phyloP scores from a whole-genome alignment of 2,888 invertebrate species.

The Standfussiana lucernea region DNA sequence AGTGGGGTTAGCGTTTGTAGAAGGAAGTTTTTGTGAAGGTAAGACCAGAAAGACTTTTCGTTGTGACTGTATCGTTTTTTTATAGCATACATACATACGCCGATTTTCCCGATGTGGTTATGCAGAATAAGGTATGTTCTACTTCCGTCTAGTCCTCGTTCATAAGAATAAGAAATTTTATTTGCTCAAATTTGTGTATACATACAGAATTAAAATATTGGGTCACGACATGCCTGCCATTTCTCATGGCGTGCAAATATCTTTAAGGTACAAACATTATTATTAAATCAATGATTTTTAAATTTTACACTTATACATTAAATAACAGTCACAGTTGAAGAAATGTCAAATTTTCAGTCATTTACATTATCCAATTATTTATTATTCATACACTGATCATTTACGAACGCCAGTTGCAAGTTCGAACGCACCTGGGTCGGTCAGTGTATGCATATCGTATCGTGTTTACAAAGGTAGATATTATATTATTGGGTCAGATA shows the following conservation, averaged over 20 bases:
- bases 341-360: no score
- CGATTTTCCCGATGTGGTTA: not conserved
- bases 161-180: no score
- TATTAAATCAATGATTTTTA: no score
- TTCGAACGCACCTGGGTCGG: not conserved
- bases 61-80: not conserved
- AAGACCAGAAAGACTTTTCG: not conserved
- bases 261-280: no score
- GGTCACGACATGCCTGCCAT: no score
- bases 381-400: not conserved
- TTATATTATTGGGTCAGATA: not conserved
- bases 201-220: no score
- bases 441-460: not conserved
- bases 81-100: not conserved
- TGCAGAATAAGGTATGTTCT: not conserved
- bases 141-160: not conserved
- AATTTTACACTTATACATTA: no score
- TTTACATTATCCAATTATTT: no score
- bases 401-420: not conserved
- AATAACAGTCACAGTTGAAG: no score
- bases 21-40: no score
- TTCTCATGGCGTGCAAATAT: no score
- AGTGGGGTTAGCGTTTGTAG: conserved; percentile 9
- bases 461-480: not conserved
- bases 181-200: no score